Evolutionary conservation across 2,113 vertebrate species (phyloP).

Genomic region (Tupaia chinensis): DNA sequence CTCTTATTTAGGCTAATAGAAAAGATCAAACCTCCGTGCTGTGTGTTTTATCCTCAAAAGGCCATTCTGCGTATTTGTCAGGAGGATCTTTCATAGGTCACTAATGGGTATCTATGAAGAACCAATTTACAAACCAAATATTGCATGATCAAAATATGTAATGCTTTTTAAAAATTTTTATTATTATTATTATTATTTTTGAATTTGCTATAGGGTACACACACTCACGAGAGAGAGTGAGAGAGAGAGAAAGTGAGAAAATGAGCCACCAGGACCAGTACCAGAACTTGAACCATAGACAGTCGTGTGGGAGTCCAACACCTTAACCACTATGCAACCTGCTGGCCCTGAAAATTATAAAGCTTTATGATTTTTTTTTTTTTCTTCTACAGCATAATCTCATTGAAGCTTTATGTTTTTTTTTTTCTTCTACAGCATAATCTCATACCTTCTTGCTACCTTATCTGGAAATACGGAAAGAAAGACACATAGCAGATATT

Average conservation of each 20-base stretch:
- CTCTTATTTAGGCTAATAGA: neutral
- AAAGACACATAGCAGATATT: neutral
- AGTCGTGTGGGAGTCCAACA: no score
- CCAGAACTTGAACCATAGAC: no score
- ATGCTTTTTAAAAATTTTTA: no score
- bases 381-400: neutral
- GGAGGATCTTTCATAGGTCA: neutral
- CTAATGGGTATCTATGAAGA: neutral
- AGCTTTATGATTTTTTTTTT: neutral
- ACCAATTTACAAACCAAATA: neutral
- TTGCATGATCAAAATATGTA: neutral
- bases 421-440: neutral
- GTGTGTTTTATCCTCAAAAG: neutral
- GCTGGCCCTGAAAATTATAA: neutral
- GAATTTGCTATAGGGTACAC: no score
- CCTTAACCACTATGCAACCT: no score
- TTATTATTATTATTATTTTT: no score
- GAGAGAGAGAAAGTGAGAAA: no score
- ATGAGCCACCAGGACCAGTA: no score
- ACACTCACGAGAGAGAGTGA: no score
- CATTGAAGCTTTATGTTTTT: no score
- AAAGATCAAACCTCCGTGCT: neutral
- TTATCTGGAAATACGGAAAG: neutral
- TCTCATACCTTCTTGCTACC: neutral
- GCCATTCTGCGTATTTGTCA: neutral